Evolutionary conservation across 2,888 invertebrate genomes (phyloP).

Genomic region (Philaethria dido): DNA sequence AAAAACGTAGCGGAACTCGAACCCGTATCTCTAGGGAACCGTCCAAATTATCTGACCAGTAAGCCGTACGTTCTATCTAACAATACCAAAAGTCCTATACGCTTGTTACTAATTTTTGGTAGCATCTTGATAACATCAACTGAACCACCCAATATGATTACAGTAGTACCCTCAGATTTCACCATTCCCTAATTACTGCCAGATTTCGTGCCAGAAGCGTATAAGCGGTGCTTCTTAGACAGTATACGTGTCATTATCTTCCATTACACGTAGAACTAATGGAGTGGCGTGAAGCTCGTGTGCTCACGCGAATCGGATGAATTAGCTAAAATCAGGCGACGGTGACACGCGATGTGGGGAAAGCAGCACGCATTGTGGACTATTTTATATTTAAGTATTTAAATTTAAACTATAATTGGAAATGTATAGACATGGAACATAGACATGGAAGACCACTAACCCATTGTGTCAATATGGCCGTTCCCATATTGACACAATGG

Average conservation of each 20-base stretch:
- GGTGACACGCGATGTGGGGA: conserved; percentile 59
- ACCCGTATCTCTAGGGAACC: too few species aligned
- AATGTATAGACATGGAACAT: too few species aligned
- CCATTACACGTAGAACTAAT: conserved; percentile 42
- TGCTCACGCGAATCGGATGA: conserved; percentile 49
- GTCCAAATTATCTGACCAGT: too few species aligned
- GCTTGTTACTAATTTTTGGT: too few species aligned
- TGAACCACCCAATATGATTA: conserved; percentile 9
- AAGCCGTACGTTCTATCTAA: too few species aligned
- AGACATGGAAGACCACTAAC: too few species aligned
- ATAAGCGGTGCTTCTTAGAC: conserved; percentile 35
- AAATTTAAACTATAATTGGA: not conserved
- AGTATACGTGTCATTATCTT: conserved; percentile 41
- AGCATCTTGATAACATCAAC: conserved; percentile 15
- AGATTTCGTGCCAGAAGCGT: conserved; percentile 36
- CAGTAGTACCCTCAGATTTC: not conserved
- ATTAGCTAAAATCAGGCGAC: conserved; percentile 61
- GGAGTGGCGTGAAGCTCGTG: conserved; percentile 50
- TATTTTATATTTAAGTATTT: conserved; percentile 23
- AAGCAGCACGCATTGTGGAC: conserved; percentile 62
- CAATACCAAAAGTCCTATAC: too few species aligned
- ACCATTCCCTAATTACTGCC: conserved; percentile 24
- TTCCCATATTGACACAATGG: too few species aligned
- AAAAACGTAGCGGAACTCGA: too few species aligned
- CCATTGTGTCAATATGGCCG: too few species aligned